Evolutionary conservation across 1,140 invertebrate genomes (phyloP).

Genomic region (Drosophila micromelanica): DNA sequence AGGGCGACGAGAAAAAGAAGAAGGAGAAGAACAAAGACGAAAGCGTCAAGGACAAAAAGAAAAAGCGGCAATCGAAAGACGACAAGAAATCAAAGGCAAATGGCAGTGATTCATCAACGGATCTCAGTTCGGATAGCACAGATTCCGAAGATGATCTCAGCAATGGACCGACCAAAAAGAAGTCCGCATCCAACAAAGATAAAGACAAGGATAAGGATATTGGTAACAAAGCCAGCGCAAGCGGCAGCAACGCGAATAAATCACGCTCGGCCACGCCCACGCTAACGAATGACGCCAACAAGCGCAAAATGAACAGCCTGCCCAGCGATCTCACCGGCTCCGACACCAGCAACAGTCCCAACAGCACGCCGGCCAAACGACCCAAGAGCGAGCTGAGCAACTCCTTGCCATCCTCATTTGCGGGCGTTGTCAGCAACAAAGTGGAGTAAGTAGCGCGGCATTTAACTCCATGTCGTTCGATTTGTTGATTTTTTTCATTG

Average conservation of each 20-base stretch:
- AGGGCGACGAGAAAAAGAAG: constrained; percentile 87
- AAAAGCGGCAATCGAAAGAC: constrained; percentile 87
- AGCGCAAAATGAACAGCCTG: constrained; percentile 85
- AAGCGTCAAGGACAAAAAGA: constrained; percentile 86
- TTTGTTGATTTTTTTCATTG: background rate
- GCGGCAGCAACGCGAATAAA: constrained; percentile 84
- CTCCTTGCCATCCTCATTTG: constrained; percentile 75
- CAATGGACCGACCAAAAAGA: constrained; percentile 84
- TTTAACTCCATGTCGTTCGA: too few species aligned
- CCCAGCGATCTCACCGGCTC: constrained; percentile 85
- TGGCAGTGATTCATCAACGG: constrained; percentile 88
- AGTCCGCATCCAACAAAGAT: constrained; percentile 61
- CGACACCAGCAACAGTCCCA: constrained; percentile 83
- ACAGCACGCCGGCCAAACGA: constrained; percentile 86
- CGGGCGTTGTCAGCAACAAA: constrained; percentile 76
- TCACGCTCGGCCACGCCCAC: constrained; percentile 89
- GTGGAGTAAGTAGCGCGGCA: constrained; percentile 66
- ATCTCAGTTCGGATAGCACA: constrained; percentile 91
- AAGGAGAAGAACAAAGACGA: constrained; percentile 88
- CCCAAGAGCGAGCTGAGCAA: constrained; percentile 86
- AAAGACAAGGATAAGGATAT: constrained; percentile 61
- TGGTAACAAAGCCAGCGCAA: constrained; percentile 61
- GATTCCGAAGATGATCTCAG: constrained; percentile 86
- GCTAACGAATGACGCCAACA: constrained; percentile 70
- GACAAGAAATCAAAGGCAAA: constrained; percentile 86